These are phyloP conservation scores for Adelognathus sp. DNA, from an alignment of 2,888 invertebrate genomes.

Conservation along the genomic window DNA sequence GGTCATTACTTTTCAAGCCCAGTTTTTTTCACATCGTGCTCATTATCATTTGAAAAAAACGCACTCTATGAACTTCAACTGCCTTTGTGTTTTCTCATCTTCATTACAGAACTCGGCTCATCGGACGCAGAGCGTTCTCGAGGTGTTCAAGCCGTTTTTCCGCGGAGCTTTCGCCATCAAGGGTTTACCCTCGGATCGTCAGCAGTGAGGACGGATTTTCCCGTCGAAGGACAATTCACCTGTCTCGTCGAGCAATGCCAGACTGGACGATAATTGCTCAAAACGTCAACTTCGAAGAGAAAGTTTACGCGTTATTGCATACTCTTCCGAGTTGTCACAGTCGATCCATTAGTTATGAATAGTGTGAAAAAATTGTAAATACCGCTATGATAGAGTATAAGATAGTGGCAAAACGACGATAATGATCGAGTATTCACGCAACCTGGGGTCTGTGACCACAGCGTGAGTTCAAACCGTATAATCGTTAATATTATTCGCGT, in stretches of 20 bases:
- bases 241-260: neutral
- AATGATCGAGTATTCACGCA: neutral
- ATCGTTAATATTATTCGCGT: constrained; percentile 7
- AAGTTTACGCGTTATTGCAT: neutral
- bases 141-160: constrained; percentile 89
- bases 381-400: neutral
- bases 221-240: neutral
- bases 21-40: constrained; percentile 6
- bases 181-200: constrained; percentile 83
- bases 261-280: constrained; percentile 43
- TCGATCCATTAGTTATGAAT: constrained; percentile 25
- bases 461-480: constrained; percentile 2
- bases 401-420: neutral
- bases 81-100: constrained; percentile 33
- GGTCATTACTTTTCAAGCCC: too few species aligned
- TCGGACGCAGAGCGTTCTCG: constrained; percentile 87
- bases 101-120: constrained; percentile 89
- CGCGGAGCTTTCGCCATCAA: constrained; percentile 89
- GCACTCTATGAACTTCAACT: neutral
- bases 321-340: neutral
- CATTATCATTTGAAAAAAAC: neutral
- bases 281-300: constrained; percentile 15
- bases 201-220: constrained; percentile 43
- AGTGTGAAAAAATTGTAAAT: constrained; percentile 51
- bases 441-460: constrained; percentile 19